Percentiles rank a stretch among this genome's conserved stretches.
These are phyloP conservation scores for Alces alces DNA, from an alignment of 2,113 vertebrate genomes.

Conservation along the genomic window DNA sequence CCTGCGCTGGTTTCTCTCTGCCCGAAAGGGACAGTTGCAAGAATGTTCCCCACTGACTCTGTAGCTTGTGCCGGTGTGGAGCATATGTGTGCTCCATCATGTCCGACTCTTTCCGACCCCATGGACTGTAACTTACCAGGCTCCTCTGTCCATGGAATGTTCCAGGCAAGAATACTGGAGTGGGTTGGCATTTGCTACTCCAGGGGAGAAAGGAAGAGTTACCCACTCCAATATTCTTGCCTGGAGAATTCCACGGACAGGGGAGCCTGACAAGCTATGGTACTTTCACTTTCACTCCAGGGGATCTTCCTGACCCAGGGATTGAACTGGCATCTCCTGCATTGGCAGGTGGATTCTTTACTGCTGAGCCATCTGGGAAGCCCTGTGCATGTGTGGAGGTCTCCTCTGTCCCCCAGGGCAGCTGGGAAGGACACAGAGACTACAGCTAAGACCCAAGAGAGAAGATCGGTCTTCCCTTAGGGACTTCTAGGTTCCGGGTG, in stretches of 20 bases:
- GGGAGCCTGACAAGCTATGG: background rate
- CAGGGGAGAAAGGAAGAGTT: background rate
- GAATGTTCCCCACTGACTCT: background rate
- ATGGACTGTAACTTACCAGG: background rate
- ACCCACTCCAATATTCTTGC: background rate
- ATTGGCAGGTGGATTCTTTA: background rate
- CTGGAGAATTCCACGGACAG: background rate
- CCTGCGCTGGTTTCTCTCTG: background rate
- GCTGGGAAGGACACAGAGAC: background rate
- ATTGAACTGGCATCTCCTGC: background rate
- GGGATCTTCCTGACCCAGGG: background rate
- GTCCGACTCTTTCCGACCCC: background rate
- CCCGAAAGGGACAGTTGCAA: rapidly evolving
- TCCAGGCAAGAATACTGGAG: background rate
- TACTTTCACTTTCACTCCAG: background rate
- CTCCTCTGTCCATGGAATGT: background rate
- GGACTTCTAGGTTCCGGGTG: rapidly evolving
- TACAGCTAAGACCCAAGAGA: background rate
- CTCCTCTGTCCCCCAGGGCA: background rate
- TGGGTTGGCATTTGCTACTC: background rate
- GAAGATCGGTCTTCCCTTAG: background rate
- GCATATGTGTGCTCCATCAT: background rate
- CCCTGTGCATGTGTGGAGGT: background rate
- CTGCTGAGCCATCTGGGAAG: background rate
- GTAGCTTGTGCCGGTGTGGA: background rate